Evolutionary conservation across 1,140 invertebrate genomes (phyloP), one percentile per base, ranked within the genome.

Genomic region (Augochlora pura): DNA sequence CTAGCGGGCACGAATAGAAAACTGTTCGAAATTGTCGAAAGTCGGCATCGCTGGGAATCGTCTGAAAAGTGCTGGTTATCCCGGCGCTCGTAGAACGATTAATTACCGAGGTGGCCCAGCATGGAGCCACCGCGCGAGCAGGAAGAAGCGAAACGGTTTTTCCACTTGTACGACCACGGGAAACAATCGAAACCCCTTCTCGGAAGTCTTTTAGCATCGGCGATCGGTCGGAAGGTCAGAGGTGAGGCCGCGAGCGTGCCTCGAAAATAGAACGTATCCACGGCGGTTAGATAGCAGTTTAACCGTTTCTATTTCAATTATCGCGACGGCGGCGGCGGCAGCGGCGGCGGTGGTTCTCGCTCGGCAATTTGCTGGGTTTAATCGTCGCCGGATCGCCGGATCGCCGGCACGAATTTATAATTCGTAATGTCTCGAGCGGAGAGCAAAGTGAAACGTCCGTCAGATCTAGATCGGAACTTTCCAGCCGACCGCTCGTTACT

Each of bases 221-320:
- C 18, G 59, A 57, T 79, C 63, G 77, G 38, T 74, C 52, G 70
- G 38, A 59, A 67, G 71, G 63, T 79, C 77, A 60, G 62, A 79
- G 71, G 77, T 74, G 42, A 74, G 27, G 12, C 70, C 18, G 10
- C 69, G 67, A 79, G 54, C 32, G 62, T 79, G 67, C 39, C 52
- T 64, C 49, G 77, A 67, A 79, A 79, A 79, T 79, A 71, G 77
- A 79, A 74, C 77, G 66, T 68, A n/a, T 49, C 57, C 52, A 39
- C 38, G 64, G 23, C 23, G 67, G 42, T 6, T 23, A 62, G 49
- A 46, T 63, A 54, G 46, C 46, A 32, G 68, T 64, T 72, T 25
- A 46, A 25, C 39, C 49, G 70, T 79, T 79, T 79, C 70, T 71
- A 79, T 79, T 79, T 79, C 77, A 79, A 79, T 79, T 73, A 74